Conservation (phyloP, 2,113 vertebrate genomes). For the Leiothrix lutea region DNA sequence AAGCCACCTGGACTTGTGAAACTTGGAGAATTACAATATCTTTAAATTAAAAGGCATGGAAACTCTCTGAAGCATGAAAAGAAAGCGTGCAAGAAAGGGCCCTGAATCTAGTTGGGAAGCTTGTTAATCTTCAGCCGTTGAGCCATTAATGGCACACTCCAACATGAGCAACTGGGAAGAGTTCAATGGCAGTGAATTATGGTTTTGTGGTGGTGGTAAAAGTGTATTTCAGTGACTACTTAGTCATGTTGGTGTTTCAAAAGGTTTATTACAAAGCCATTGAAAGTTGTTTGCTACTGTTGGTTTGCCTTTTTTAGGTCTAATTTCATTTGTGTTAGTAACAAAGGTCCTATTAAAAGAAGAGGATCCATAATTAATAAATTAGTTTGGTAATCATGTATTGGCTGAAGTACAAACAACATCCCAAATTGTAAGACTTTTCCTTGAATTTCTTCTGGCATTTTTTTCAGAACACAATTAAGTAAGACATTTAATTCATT, state of each 20-base stretch:
- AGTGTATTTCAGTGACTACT: neutral
- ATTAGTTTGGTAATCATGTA: neutral
- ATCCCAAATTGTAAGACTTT: neutral
- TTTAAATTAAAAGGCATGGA: slow-evolving; percentile 39
- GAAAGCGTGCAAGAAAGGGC: neutral
- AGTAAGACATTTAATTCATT: neutral
- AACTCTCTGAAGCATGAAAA: slow-evolving; percentile 12
- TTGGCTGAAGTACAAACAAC: neutral
- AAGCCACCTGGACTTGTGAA: slow-evolving; percentile 27
- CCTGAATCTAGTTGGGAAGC: neutral
- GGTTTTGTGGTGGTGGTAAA: neutral
- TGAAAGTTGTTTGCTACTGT: neutral
- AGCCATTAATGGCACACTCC: neutral
- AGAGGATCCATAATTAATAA: neutral
- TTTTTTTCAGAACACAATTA: neutral
- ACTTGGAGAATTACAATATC: neutral
- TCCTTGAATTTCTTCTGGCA: neutral
- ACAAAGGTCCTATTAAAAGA: neutral
- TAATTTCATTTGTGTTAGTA: neutral
- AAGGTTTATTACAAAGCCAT: neutral
- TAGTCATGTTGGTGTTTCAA: neutral
- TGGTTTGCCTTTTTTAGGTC: neutral
- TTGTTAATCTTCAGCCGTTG: slow-evolving; percentile 9
- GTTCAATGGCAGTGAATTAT: neutral
- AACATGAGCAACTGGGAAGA: neutral